Evolutionary conservation across 2,797 vertebrate species (phyloP), one percentile per base, ranked within the genome.

Genomic region (Pyrocephalus nanus): DNA sequence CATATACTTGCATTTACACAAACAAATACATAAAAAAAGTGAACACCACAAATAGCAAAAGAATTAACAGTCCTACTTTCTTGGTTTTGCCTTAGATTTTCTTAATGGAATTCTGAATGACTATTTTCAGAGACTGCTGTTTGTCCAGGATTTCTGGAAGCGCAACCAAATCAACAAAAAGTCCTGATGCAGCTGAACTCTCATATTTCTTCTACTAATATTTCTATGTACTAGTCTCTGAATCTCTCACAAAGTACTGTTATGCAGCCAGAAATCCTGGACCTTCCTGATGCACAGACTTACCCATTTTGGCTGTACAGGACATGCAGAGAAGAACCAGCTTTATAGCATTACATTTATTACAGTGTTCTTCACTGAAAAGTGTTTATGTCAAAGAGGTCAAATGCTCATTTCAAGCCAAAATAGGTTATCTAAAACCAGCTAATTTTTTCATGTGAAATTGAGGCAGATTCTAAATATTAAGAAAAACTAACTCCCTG

Each of bases 131-230:
- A 21, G 69, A 54, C 6, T 23, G 8, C 3, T 22, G 14, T 85
- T 80, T 72, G 34, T 15, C 22, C 36, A 62, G 22, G 9, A 62
- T 83, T 86, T 66, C 60, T 83, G 30, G 30, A 86, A 86, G 62
- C 10, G 6, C 0, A 0, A 62, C 18, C 1, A 1, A 53, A 42
- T 8, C 8, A 57, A 32, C 8, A 21, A 72, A 71, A 81, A 57
- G 11, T 4, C 8, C 20, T 54, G 18, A 34, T 30, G 4, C 2
- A 54, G 9, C 8, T 21, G 15, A 4, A 50, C 22, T 65, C 14
- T 9, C 9, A 10, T 25, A 55, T 50, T 54, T 76, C 16, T 76
- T 62, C 4, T 43, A 15, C 4, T 22, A 45, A 51, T 22, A 19
- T 13, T 38, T 13, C 3, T 50, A 4, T 13, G 30, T 74, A 38